Base-by-base conservation (phyloP, 2,888 invertebrate genomes). In the Trichopria drosophilae region DNA sequence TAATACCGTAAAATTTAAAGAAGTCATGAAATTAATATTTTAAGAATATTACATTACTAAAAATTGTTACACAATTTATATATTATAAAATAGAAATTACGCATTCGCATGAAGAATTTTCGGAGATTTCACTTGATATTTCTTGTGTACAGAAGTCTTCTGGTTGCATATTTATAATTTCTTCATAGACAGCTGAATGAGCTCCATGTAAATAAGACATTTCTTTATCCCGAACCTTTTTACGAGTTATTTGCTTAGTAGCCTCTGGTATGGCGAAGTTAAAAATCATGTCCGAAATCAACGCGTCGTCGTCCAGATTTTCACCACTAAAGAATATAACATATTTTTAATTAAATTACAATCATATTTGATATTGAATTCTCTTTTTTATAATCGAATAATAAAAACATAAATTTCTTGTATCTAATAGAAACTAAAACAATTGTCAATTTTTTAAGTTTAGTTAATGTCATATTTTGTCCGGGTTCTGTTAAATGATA, bases 211-310 rank as follows among this genome's bases (percentile, higher is more conserved):
- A 61, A 58, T 77, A 73, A 46, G 66, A 64, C 39, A 71, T 69
- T 55, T 80, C 78, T 41, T 68, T 68, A 7, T 69, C 51, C 24
- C 65, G 68, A 44, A 78, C 72, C 53, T 69, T 71, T 37, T 75
- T 64, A 13, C 78, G 67, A 1, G 75, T 71, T 2, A 78, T 62
- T 20, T 69, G 60, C 32, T 78, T 78, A 59, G 80, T 77, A 0
- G 81, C 67, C 47, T 73, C 68, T 0, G 69, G 67, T 23, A 79
- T 62, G 5, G 79, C 55, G 20, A 76, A 76, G 51, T 77, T 76
- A n/a, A 77, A 75, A 10, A 75, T 60, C 65, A 74, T 65, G 26
- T 71, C 67, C 4, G 67, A 60, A 16, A 73, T 58, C 55, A 71
- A 53, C 55, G 67, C 68, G 42, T 71, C 65, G 18, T 65, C 61